These are phyloP conservation scores for Oreochromis mossambicus DNA, from an alignment of 2,797 vertebrate genomes.

Conservation along the genomic window DNA sequence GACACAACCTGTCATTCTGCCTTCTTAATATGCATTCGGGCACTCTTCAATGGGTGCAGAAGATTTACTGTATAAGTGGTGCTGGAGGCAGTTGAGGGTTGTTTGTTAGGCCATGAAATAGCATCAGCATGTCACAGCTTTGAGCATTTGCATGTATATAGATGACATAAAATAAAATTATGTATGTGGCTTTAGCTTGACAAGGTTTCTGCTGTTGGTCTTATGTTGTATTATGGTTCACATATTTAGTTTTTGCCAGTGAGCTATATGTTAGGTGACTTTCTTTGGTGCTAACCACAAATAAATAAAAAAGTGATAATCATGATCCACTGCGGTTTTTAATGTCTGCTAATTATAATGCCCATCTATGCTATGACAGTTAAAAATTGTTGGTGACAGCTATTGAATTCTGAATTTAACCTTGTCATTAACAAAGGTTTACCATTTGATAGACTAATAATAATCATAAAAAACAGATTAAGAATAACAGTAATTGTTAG, in stretches of 20 bases:
- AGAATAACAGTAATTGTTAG: neutral
- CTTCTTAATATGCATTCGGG: slow-evolving; percentile 38
- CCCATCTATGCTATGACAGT: neutral
- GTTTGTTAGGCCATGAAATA: slow-evolving; percentile 45
- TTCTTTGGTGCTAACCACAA: neutral
- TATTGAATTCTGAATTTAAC: neutral
- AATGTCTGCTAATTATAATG: neutral
- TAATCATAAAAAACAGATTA: neutral
- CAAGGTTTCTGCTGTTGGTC: neutral
- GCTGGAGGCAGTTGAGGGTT: slow-evolving; percentile 18
- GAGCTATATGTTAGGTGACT: neutral
- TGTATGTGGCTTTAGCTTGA: neutral
- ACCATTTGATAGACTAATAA: neutral
- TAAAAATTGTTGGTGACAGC: neutral
- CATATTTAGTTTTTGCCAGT: slow-evolving; percentile 3
- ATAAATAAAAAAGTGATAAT: neutral
- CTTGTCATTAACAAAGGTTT: neutral
- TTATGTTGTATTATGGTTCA: neutral
- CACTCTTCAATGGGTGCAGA: neutral
- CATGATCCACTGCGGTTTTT: neutral
- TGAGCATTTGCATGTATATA: slow-evolving; percentile 51
- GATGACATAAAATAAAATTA: slow-evolving; percentile 29
- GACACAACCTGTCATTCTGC: slow-evolving; percentile 35
- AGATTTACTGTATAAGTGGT: slow-evolving; percentile 44
- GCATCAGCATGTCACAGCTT: slow-evolving; percentile 9